phyloP scores from a whole-genome alignment of 2,888 invertebrate genomes.

The Ligdia adustata region DNA sequence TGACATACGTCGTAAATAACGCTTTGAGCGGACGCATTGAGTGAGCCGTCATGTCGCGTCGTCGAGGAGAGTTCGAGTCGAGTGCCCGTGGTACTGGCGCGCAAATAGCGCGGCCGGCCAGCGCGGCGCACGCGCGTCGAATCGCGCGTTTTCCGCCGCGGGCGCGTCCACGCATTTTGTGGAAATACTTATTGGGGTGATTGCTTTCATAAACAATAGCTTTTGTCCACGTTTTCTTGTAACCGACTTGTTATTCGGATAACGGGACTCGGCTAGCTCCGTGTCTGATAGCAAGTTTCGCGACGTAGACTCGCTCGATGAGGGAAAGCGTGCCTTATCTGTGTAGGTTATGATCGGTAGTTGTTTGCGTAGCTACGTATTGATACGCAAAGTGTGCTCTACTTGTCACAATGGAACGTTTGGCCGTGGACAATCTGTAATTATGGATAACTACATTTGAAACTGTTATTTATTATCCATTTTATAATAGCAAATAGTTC shows the following conservation, averaged over 20 bases:
- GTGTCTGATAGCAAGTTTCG: conserved; percentile 58
- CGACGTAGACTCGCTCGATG: conserved; percentile 33
- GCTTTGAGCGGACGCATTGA: conserved; percentile 62
- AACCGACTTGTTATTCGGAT: conserved; percentile 66
- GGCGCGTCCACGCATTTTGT: conserved; percentile 70
- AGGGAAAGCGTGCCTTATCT: conserved; percentile 47
- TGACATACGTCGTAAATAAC: conserved; percentile 82
- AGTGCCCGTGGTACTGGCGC: conserved; percentile 52
- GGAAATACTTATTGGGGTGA: conserved; percentile 83
- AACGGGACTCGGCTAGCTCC: conserved; percentile 58
- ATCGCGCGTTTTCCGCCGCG: conserved; percentile 78
- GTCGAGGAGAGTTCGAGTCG: conserved; percentile 12
- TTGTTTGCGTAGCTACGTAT: conserved; percentile 10
- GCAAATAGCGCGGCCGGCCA: conserved; percentile 66
- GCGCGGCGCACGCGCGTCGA: conserved; percentile 78
- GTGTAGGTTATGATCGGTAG: conserved; percentile 8
- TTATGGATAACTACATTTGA: too few relatives aligned
- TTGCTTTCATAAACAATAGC: conserved; percentile 83
- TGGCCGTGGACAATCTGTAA: neutral
- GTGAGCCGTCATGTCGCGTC: conserved; percentile 53
- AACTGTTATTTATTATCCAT: too few relatives aligned
- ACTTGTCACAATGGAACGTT: conserved; percentile 2
- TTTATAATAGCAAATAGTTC: too few relatives aligned
- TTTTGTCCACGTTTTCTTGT: conserved; percentile 75
- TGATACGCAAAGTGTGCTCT: conserved; percentile 28